Evolutionary conservation across 53 echinoderm and acorn worm genomes (phyloP), one percentile per base, ranked within the genome.

Genomic region (Stichopus horrens): DNA sequence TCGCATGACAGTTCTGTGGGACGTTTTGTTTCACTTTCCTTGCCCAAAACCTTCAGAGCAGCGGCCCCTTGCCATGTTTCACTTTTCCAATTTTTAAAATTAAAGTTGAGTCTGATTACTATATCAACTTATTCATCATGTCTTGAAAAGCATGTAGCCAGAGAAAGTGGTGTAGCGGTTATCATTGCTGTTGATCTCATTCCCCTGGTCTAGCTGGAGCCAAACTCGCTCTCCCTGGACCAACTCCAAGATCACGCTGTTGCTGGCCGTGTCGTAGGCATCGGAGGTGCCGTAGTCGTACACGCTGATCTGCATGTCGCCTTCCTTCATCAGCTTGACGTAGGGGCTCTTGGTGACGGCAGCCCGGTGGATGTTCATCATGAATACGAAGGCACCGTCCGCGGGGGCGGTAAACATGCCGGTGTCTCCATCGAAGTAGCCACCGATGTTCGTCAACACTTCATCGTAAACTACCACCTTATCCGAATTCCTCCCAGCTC

Each of bases 151-250:
- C 83, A 96, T 76, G 76, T 96, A 92, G 14, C 96, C 96, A 58
- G 94, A 89, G 68, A 96, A 96, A 4, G 96, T 93, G 9, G 96
- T 96, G 90, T 96, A 96, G 76, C 93, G 88, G 77, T 96, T 96
- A 77, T 73, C 88, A 79, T 96, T 96, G 55, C 96, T 96, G 86
- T 95, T 95, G 9, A 94, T 88, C 57, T 94, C 96, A 73, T 96
- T 96, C 21, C 92, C 96, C 23, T 90, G 92, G 67, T 96, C 96
- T 1, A 96, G 83, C 86, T 94, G 93, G 54, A 96, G 87, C 96
- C 96, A 96, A 2, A 96, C 91, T 54, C 76, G 79, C 55, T 96
- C 96, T 0, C 88, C 88, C 51, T 60, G 7, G 19, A 74, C 51
- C 7, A 96, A 59, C 79, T 94, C 92, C 9, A 96, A 73, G 19